These are phyloP conservation scores for Lontra canadensis DNA, from an alignment of 2,113 vertebrate species.

Conservation along the genomic window DNA sequence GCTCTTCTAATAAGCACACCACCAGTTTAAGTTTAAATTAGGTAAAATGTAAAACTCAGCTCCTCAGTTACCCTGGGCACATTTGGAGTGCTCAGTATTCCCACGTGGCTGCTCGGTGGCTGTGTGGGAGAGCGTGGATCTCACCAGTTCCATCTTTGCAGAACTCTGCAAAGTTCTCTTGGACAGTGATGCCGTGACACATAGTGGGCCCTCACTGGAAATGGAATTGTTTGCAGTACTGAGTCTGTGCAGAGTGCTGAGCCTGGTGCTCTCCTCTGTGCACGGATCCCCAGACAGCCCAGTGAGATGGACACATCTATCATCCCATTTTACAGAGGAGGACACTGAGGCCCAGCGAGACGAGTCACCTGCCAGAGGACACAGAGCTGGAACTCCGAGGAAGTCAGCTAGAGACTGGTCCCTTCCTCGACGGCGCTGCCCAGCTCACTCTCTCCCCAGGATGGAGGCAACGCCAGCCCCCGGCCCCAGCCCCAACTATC, in stretches of 20 bases:
- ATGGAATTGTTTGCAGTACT: background rate
- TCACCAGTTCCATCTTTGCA: background rate
- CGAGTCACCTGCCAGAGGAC: background rate
- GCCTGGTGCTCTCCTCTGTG: background rate
- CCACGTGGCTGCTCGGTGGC: background rate
- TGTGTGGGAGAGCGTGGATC: accelerated
- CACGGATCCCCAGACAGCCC: background rate
- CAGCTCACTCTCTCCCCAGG: background rate
- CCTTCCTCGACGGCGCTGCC: accelerated
- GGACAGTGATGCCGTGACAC: background rate
- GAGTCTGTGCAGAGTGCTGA: background rate
- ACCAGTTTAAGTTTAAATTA: background rate
- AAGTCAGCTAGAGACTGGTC: background rate
- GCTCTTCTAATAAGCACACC: background rate
- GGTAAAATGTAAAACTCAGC: background rate
- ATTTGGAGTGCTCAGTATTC: background rate
- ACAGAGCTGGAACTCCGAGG: background rate
- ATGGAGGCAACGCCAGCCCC: background rate
- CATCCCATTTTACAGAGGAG: background rate
- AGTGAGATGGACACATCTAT: background rate
- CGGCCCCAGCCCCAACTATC: background rate
- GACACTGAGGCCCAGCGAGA: background rate
- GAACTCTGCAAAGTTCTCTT: background rate
- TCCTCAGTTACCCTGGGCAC: background rate
- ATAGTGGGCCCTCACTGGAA: background rate